Evolutionary conservation across 1,140 invertebrate genomes (phyloP).

Genomic region (Bombus haemorrhoidalis): DNA sequence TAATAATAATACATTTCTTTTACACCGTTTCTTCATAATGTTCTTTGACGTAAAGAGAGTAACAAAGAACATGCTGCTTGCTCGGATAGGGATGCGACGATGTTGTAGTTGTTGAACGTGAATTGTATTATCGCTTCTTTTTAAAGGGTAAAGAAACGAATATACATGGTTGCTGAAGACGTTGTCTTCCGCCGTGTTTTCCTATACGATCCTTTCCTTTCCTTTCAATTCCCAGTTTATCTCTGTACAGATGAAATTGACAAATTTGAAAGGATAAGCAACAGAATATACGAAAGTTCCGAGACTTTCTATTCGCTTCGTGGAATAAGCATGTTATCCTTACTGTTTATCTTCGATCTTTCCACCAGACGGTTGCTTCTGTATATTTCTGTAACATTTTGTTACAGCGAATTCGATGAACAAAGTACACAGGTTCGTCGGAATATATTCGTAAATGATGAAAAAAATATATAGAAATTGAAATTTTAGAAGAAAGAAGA

Average conservation of each 20-base stretch:
- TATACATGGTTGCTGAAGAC: neutral
- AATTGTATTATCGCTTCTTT: neutral
- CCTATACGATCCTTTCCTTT: neutral
- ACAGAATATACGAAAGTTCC: neutral
- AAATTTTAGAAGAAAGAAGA: neutral
- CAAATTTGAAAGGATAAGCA: neutral
- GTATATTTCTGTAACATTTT: neutral
- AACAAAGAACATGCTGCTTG: neutral
- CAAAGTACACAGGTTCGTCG: neutral
- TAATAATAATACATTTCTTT: neutral
- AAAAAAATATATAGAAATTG: too few species aligned
- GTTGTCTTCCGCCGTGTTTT: neutral
- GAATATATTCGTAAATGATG: too few species aligned
- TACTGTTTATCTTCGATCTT: neutral
- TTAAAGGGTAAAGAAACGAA: neutral
- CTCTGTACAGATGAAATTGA: neutral
- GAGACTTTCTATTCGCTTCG: neutral
- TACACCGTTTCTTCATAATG: too few species aligned
- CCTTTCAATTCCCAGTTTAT: constrained; percentile 3
- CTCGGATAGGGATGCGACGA: neutral
- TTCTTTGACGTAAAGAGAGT: neutral
- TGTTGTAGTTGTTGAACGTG: neutral
- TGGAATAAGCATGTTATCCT: neutral
- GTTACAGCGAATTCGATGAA: neutral
- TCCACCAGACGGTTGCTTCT: neutral